These are phyloP conservation scores for Bhutanitis thaidina DNA, from an alignment of 2,888 invertebrate species.

Conservation along the genomic window DNA sequence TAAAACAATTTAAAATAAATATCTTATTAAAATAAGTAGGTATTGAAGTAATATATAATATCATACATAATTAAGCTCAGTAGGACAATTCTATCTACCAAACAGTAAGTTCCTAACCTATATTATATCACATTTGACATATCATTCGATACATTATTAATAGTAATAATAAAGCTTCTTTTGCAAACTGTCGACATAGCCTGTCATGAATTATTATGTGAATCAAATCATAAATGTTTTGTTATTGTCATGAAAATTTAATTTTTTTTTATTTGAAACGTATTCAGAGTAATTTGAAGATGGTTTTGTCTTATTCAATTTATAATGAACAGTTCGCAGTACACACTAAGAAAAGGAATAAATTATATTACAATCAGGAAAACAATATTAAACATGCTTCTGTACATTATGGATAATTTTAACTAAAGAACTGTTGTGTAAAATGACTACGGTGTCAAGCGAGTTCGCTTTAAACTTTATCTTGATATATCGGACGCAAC, in stretches of 20 bases:
- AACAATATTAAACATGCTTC: slow-evolving; percentile 47
- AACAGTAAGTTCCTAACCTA: slow-evolving; percentile 55
- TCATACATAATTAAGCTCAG: slow-evolving; percentile 41
- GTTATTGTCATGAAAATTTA: slow-evolving; percentile 10
- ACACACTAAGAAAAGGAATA: slow-evolving; percentile 36
- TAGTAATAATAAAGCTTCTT: slow-evolving; percentile 59
- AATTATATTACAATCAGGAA: slow-evolving; percentile 33
- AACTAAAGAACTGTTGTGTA: slow-evolving; percentile 38
- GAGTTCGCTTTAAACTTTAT: slow-evolving; percentile 59
- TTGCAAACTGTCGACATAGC: slow-evolving; percentile 55
- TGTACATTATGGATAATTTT: slow-evolving; percentile 37
- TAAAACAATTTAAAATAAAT: slow-evolving; percentile 46
- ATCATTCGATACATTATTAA: slow-evolving; percentile 61
- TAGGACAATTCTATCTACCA: slow-evolving; percentile 39
- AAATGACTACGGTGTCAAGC: slow-evolving; percentile 46
- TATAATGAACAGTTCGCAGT: slow-evolving; percentile 48
- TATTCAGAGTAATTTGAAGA: neutral
- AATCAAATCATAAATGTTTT: neutral
- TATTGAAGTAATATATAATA: slow-evolving; percentile 42
- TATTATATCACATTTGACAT: slow-evolving; percentile 75
- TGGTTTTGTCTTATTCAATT: slow-evolving; percentile 23
- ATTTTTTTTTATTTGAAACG: too few species aligned
- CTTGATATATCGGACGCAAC: slow-evolving; percentile 58
- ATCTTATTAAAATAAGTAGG: slow-evolving; percentile 49
- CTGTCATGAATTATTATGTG: slow-evolving; percentile 35